These are phyloP conservation scores for Cotesia typhae DNA, from an alignment of 1,140 invertebrate genomes.

Conservation along the genomic window DNA sequence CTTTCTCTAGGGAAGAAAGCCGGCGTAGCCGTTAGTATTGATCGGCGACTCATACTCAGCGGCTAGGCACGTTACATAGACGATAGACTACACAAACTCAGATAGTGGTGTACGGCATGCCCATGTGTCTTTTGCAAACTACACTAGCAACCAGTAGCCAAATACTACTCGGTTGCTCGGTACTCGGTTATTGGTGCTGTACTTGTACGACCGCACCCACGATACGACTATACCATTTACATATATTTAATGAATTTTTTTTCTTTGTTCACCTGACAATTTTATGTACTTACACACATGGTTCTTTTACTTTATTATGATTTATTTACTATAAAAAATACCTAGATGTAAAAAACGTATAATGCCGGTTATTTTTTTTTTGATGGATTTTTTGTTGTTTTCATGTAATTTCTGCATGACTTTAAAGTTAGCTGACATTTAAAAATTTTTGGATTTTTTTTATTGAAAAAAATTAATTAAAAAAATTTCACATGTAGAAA, in stretches of 20 bases:
- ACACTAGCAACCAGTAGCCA: neutral
- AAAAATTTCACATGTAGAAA: too few relatives aligned
- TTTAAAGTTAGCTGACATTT: too few relatives aligned
- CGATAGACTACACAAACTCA: neutral
- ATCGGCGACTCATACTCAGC: constrained; percentile 5
- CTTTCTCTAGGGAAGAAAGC: constrained; percentile 22
- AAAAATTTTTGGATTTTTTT: too few relatives aligned
- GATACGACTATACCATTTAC: neutral
- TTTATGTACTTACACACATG: neutral
- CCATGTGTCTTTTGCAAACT: constrained; percentile 2
- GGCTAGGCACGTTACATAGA: too few relatives aligned
- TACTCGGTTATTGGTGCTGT: constrained; percentile 22
- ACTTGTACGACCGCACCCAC: constrained; percentile 7
- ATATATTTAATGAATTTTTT: neutral
- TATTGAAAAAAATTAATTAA: too few relatives aligned
- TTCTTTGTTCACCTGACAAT: neutral
- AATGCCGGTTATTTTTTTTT: too few relatives aligned
- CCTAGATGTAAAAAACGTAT: too few relatives aligned
- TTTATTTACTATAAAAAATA: neutral
- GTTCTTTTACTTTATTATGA: neutral
- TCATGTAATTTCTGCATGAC: too few relatives aligned
- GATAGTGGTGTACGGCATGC: neutral
- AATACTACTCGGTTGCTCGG: too few relatives aligned
- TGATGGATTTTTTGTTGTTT: too few relatives aligned
- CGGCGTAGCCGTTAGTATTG: constrained; percentile 17